These are phyloP conservation scores for Aproaerema taeniolella DNA, from an alignment of 2,888 invertebrate species.

Conservation along the genomic window DNA sequence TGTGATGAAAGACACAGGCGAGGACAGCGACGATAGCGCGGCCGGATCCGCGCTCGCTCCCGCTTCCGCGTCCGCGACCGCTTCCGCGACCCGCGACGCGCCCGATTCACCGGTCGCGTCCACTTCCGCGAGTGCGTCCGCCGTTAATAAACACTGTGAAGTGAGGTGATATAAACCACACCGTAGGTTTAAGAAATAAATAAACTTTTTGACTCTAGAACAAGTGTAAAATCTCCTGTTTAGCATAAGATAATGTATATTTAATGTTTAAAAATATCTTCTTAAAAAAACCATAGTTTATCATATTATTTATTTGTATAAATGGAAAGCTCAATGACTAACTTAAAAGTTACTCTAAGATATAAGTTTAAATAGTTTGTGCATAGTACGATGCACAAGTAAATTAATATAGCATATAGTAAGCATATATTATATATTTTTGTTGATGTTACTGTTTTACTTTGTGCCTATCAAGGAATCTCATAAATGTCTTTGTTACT, in stretches of 20 bases:
- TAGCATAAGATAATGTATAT: constrained; percentile 50
- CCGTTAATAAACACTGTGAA: constrained; percentile 88
- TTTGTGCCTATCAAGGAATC: constrained; percentile 71
- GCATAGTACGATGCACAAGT: constrained; percentile 60
- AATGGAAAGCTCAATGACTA: constrained; percentile 74
- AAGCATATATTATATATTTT: constrained; percentile 45
- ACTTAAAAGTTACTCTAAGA: constrained; percentile 68
- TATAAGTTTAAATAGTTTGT: constrained; percentile 45
- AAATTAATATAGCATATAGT: constrained; percentile 52
- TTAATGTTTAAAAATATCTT: constrained; percentile 48
- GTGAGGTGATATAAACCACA: constrained; percentile 87
- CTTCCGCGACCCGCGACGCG: constrained; percentile 21
- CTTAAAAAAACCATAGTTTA: constrained; percentile 44
- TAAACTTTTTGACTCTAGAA: constrained; percentile 21
- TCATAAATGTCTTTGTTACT: no score
- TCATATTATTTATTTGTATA: constrained; percentile 73
- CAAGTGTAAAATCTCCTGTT: constrained; percentile 39
- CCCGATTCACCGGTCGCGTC: constrained; percentile 23
- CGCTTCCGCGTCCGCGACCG: constrained; percentile 25
- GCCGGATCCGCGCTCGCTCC: constrained; percentile 35
- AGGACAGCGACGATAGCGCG: constrained; percentile 36
- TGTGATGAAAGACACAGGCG: constrained; percentile 72
- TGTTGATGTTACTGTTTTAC: constrained; percentile 63
- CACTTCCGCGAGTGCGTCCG: constrained; percentile 52
- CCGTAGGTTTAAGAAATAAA: constrained; percentile 22